Evolutionary conservation across 2,888 invertebrate genomes (phyloP).

Genomic region (Endotricha flammealis): DNA sequence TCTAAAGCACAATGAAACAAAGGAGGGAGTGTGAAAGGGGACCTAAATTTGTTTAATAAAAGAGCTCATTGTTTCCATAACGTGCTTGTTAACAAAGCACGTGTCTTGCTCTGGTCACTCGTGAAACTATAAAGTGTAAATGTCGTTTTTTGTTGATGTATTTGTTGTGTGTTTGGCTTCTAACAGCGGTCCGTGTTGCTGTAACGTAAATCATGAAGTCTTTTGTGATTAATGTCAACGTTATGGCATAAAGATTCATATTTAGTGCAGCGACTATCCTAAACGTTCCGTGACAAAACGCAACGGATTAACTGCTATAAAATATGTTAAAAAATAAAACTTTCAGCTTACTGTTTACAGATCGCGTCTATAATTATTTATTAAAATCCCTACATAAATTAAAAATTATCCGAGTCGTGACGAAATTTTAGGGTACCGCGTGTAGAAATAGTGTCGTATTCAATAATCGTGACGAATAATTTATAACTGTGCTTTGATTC

Average conservation of each 20-base stretch:
- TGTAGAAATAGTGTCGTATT: neutral
- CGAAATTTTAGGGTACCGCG: slow-evolving; percentile 31
- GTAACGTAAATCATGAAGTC: slow-evolving; percentile 63
- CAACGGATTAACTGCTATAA: slow-evolving; percentile 55
- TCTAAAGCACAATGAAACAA: slow-evolving; percentile 6
- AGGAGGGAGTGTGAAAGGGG: neutral
- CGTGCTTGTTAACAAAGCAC: slow-evolving; percentile 30
- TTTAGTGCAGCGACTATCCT: slow-evolving; percentile 56
- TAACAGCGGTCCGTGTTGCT: slow-evolving; percentile 46
- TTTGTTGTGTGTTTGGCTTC: slow-evolving; percentile 14
- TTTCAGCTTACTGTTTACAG: slow-evolving; percentile 67
- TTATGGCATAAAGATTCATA: slow-evolving; percentile 68
- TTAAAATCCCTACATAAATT: slow-evolving; percentile 68
- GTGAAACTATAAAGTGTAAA: slow-evolving; percentile 47
- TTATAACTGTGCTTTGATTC: neutral
- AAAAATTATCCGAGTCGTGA: slow-evolving; percentile 38
- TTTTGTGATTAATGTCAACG: slow-evolving; percentile 75
- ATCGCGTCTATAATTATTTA: slow-evolving; percentile 61
- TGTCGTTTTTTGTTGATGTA: slow-evolving; percentile 46
- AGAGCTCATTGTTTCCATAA: slow-evolving; percentile 31
- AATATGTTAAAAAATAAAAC: slow-evolving; percentile 56
- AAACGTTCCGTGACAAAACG: slow-evolving; percentile 35
- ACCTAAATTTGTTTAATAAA: slow-evolving; percentile 19
- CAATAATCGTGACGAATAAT: neutral
- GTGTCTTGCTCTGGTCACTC: slow-evolving; percentile 38